Conservation (phyloP, 2,888 invertebrate species). For the Herminia tarsipennalis region DNA sequence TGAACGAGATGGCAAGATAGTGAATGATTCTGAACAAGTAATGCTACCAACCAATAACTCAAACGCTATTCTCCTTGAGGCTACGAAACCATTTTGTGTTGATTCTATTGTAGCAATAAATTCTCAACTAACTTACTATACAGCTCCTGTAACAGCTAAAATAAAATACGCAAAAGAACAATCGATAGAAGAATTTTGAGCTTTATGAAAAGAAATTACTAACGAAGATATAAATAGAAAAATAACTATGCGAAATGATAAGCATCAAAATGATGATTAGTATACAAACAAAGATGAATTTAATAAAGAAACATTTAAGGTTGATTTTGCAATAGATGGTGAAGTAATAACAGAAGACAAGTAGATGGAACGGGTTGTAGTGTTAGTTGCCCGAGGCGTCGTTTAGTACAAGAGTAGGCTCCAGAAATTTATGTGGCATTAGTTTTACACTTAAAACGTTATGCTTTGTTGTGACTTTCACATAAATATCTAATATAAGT, state of each 20-base stretch:
- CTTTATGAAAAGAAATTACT: constrained; percentile 53
- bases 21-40: constrained; percentile 66
- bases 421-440: constrained; percentile 62
- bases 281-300: constrained; percentile 27
- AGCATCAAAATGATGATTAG: constrained; percentile 29
- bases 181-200: constrained; percentile 49
- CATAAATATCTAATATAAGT: constrained; percentile 52
- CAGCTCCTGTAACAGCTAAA: constrained; percentile 56
- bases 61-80: constrained; percentile 61
- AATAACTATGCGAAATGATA: constrained; percentile 44
- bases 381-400: constrained; percentile 57
- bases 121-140: constrained; percentile 60
- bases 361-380: constrained; percentile 53
- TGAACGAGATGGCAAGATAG: constrained; percentile 74
- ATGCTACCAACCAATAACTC: constrained; percentile 70
- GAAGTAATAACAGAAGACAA: constrained; percentile 47
- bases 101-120: constrained; percentile 73
- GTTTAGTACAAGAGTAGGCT: constrained; percentile 57
- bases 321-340: constrained; percentile 31
- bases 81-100: constrained; percentile 65
- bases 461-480: constrained; percentile 59
- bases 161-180: constrained; percentile 50
- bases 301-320: constrained; percentile 36
- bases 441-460: constrained; percentile 57
- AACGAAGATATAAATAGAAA: constrained; percentile 50